Conservation (phyloP, 2,113 vertebrate species). For the Podilymbus podiceps region DNA sequence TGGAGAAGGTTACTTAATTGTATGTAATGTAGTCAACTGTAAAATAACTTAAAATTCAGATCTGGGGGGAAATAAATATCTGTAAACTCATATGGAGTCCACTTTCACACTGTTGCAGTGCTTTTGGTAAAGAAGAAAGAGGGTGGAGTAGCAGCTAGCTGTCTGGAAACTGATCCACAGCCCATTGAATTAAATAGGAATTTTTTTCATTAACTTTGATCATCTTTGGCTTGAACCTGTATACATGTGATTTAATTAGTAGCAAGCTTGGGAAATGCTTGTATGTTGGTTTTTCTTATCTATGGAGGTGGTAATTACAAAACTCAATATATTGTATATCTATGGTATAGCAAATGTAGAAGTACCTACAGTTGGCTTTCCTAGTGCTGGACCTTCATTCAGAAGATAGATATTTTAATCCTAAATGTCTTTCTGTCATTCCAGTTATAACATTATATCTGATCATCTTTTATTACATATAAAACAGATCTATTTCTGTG, state of each 20-base stretch:
- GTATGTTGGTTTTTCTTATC: not conserved
- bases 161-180: slow-evolving; percentile 9
- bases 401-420: not conserved
- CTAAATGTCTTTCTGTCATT: not conserved
- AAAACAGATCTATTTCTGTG: not conserved
- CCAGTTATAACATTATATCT: not conserved
- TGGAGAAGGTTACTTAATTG: not conserved
- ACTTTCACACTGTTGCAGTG: not conserved
- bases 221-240: not conserved
- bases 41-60: slow-evolving; percentile 8
- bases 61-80: not conserved
- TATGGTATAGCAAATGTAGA: not conserved
- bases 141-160: not conserved
- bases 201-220: slow-evolving; percentile 34
- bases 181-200: not conserved
- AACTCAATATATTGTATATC: not conserved
- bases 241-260: slow-evolving; percentile 27
- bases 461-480: not conserved
- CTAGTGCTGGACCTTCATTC: not conserved
- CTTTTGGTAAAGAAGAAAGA: slow-evolving; percentile 35
- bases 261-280: not conserved
- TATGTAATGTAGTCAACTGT: not conserved
- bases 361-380: not conserved
- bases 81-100: not conserved
- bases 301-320: not conserved